phyloP scores from a whole-genome alignment of 2,113 vertebrate species.

The Numenius arquata region DNA sequence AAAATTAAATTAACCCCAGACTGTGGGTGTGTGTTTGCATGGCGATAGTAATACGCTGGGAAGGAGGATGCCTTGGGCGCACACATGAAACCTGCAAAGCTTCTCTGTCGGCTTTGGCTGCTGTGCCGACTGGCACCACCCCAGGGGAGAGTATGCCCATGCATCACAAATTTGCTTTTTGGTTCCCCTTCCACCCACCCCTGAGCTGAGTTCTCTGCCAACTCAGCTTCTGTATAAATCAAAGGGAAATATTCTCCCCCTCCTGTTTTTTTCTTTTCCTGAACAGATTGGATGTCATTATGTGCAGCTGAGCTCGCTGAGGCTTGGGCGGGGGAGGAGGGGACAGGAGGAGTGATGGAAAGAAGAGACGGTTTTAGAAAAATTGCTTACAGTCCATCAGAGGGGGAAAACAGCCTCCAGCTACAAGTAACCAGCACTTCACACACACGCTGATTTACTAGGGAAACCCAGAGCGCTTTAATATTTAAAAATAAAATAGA shows the following conservation, averaged over 20 bases:
- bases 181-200: constrained; percentile 69
- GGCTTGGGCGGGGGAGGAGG: constrained; percentile 48
- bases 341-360: constrained; percentile 54
- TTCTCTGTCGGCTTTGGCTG: constrained; percentile 51
- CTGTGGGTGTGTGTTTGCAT: constrained; percentile 63
- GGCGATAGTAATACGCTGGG: constrained; percentile 43
- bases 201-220: constrained; percentile 65
- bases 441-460: constrained; percentile 48
- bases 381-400: constrained; percentile 61
- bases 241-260: constrained; percentile 71
- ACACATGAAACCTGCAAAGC: constrained; percentile 62
- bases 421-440: constrained; percentile 58
- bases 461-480: constrained; percentile 57
- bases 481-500: constrained; percentile 57
- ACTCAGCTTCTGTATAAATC: constrained; percentile 71
- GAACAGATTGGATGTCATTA: constrained; percentile 74
- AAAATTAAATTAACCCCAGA: constrained; percentile 61
- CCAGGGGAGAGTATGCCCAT: constrained; percentile 66
- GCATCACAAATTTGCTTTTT: constrained; percentile 66
- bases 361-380: constrained; percentile 48
- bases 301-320: constrained; percentile 70
- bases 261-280: constrained; percentile 69
- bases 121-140: constrained; percentile 66
- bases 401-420: constrained; percentile 65
- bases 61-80: constrained; percentile 64